Evolutionary conservation across 2,113 vertebrate species (phyloP).

Genomic region (Blennius ocellaris): DNA sequence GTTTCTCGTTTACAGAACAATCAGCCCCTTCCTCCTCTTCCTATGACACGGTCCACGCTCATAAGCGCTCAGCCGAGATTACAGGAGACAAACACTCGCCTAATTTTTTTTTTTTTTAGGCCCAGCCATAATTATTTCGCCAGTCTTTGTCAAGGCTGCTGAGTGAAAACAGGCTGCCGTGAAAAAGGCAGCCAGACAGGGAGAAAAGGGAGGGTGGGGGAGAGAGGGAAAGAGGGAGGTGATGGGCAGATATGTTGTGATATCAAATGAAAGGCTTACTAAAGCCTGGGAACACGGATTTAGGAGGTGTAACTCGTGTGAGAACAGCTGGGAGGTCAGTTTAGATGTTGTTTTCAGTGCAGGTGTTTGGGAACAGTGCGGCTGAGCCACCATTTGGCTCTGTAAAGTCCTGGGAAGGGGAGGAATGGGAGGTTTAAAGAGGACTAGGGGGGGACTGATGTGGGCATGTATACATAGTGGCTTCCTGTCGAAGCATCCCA

Average conservation of each 20-base stretch:
- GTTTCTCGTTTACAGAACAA: slow-evolving; percentile 81
- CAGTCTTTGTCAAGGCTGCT: slow-evolving; percentile 78
- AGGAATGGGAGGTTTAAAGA: neutral
- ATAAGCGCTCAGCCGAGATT: slow-evolving; percentile 61
- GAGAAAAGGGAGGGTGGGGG: slow-evolving; percentile 23
- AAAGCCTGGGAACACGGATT: slow-evolving; percentile 76
- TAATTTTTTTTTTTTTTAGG: slow-evolving; percentile 33
- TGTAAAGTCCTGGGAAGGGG: slow-evolving; percentile 7
- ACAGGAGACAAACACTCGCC: slow-evolving; percentile 68
- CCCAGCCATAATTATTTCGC: slow-evolving; percentile 80
- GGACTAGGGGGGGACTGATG: too few relatives aligned
- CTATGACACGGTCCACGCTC: slow-evolving; percentile 75
- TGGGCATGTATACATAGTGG: neutral
- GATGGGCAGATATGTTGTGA: slow-evolving; percentile 73
- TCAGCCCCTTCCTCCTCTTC: slow-evolving; percentile 82
- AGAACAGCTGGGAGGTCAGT: slow-evolving; percentile 61
- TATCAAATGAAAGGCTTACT: slow-evolving; percentile 78
- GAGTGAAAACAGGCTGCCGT: slow-evolving; percentile 78
- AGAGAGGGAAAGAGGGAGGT: neutral
- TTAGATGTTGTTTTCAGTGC: slow-evolving; percentile 32
- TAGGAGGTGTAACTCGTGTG: slow-evolving; percentile 57
- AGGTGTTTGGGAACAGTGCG: slow-evolving; percentile 57
- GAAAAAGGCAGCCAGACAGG: slow-evolving; percentile 69
- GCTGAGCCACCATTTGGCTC: slow-evolving; percentile 10
- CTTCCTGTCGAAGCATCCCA: slow-evolving; percentile 2